phyloP scores from a whole-genome alignment of 92 coral and sea anemone genomes.

The Palythoa grandiflora region DNA sequence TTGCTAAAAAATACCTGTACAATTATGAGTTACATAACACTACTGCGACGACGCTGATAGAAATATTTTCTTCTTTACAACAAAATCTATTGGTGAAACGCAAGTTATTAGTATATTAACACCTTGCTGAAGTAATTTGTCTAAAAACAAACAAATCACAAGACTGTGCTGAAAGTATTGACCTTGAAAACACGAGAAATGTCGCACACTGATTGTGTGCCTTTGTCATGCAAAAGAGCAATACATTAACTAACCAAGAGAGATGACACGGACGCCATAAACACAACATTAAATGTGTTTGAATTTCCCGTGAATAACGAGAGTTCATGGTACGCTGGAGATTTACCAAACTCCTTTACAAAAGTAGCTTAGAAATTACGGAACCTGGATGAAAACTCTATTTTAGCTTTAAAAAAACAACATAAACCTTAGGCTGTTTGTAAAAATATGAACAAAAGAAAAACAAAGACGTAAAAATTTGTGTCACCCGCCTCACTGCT shows the following conservation, averaged over 20 bases:
- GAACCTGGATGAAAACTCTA: not conserved
- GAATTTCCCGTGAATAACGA: slow-evolving; percentile 29
- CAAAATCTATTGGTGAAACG: not conserved
- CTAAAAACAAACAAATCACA: slow-evolving; percentile 24
- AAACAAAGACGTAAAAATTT: slow-evolving; percentile 38
- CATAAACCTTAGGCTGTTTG: not conserved
- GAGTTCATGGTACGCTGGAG: slow-evolving; percentile 36
- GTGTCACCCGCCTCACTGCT: slow-evolving; percentile 24
- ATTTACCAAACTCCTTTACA: slow-evolving; percentile 24
- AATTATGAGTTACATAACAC: not conserved
- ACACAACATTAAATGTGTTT: slow-evolving; percentile 1
- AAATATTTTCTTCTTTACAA: not conserved
- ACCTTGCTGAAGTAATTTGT: slow-evolving; percentile 32
- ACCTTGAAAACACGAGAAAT: not conserved
- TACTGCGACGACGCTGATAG: not conserved
- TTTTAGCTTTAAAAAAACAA: not conserved
- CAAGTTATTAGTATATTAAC: slow-evolving; percentile 16
- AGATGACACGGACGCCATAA: slow-evolving; percentile 16
- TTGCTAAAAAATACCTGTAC: not conserved
- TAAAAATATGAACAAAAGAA: not conserved
- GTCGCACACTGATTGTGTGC: slow-evolving; percentile 9
- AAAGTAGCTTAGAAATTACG: not conserved
- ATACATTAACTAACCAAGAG: slow-evolving; percentile 31
- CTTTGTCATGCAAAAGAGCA: slow-evolving; percentile 47
- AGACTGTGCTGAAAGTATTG: slow-evolving; percentile 22